Evolutionary conservation across 2,113 vertebrate genomes (phyloP).

Genomic region (Ailurus styani): DNA sequence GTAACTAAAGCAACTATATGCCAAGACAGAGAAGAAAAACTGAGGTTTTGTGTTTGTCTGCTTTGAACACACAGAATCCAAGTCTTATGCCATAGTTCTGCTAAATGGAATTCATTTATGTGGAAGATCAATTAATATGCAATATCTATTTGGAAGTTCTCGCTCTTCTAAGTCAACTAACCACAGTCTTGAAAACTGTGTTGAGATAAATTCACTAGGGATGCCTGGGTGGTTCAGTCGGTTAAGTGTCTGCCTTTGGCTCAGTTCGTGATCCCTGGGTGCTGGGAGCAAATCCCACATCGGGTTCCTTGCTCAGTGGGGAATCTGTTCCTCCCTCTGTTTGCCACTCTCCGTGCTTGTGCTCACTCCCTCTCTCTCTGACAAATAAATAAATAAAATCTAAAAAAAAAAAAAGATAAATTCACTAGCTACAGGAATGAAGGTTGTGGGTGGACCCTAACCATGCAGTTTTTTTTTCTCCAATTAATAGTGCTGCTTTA

Average conservation of each 20-base stretch:
- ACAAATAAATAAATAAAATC: too few species aligned
- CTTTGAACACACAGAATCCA: constrained; percentile 83
- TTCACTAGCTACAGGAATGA: constrained; percentile 64
- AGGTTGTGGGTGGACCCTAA: background rate
- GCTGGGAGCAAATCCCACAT: too few species aligned
- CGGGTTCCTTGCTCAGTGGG: too few species aligned
- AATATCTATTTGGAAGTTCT: constrained; percentile 73
- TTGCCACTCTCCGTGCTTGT: too few species aligned
- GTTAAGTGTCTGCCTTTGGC: too few species aligned
- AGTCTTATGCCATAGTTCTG: constrained; percentile 82
- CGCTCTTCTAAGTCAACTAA: constrained; percentile 60
- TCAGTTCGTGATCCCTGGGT: too few species aligned
- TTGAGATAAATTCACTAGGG: constrained; percentile 40
- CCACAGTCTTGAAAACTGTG: constrained; percentile 51
- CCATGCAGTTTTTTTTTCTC: background rate
- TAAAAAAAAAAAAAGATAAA: background rate
- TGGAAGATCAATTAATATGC: constrained; percentile 81
- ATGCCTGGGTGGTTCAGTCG: too few species aligned
- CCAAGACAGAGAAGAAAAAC: constrained; percentile 81
- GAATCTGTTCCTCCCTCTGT: too few species aligned
- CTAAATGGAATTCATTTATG: constrained; percentile 82
- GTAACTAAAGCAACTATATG: constrained; percentile 79
- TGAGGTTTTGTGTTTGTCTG: constrained; percentile 81
- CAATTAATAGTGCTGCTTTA: background rate
- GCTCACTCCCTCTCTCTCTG: too few species aligned